phyloP scores from a whole-genome alignment of 2,888 invertebrate species.

The Sarcophaga carnaria region DNA sequence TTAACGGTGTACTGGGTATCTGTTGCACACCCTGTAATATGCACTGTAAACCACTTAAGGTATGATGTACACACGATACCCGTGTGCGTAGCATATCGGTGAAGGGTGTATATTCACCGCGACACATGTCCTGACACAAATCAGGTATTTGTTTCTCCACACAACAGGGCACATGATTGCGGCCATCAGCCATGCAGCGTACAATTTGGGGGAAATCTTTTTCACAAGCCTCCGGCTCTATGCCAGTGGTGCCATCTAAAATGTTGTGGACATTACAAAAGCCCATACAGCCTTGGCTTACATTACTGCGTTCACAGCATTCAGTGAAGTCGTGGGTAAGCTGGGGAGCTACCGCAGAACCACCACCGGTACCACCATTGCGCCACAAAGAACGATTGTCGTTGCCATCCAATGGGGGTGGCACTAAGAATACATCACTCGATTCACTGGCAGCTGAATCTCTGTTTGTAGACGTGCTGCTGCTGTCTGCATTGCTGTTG shows the following conservation, averaged over 20 bases:
- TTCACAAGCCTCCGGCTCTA: slow-evolving; percentile 91
- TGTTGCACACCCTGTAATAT: slow-evolving; percentile 89
- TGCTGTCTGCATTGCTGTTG: slow-evolving; percentile 26
- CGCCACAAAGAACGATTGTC: slow-evolving; percentile 79
- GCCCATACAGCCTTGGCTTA: slow-evolving; percentile 88
- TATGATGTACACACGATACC: slow-evolving; percentile 92
- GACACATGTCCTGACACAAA: slow-evolving; percentile 92
- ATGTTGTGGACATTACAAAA: slow-evolving; percentile 92
- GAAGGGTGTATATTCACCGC: slow-evolving; percentile 92
- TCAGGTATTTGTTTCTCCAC: slow-evolving; percentile 91
- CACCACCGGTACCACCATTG: slow-evolving; percentile 73
- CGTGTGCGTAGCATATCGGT: slow-evolving; percentile 92
- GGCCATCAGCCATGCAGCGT: slow-evolving; percentile 89
- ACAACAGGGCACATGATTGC: slow-evolving; percentile 93
- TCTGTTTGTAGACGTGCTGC: slow-evolving; percentile 36
- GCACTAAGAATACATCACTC: slow-evolving; percentile 77
- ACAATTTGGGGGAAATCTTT: slow-evolving; percentile 91
- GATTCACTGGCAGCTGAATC: slow-evolving; percentile 71
- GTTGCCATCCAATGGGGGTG: slow-evolving; percentile 76
- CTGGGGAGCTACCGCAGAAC: slow-evolving; percentile 77
- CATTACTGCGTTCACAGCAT: slow-evolving; percentile 88
- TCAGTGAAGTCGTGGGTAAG: slow-evolving; percentile 90
- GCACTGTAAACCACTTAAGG: slow-evolving; percentile 91
- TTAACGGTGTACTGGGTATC: slow-evolving; percentile 88
- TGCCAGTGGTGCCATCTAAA: slow-evolving; percentile 88